phyloP scores from a whole-genome alignment of 2,888 invertebrate species.

The Melanchra persicariae region DNA sequence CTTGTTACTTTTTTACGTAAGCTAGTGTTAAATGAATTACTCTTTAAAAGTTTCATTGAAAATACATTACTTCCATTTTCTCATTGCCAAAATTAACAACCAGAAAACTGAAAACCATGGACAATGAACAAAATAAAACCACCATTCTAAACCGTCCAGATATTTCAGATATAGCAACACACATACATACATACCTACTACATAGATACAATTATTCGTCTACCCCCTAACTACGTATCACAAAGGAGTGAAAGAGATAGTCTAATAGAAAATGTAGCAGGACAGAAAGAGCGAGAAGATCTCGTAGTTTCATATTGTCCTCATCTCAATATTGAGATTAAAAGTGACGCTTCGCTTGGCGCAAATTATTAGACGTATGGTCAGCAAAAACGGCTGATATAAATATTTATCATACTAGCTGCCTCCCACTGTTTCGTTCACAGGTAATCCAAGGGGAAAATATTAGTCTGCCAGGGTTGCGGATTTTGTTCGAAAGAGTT shows the following conservation, averaged over 20 bases:
- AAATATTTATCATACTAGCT: slow-evolving; percentile 24
- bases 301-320: slow-evolving; percentile 87
- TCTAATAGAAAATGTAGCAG: slow-evolving; percentile 12
- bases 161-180: slow-evolving; percentile 31
- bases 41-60: neutral
- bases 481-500: too few species aligned
- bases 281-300: slow-evolving; percentile 69
- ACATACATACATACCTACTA: slow-evolving; percentile 22
- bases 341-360: slow-evolving; percentile 89
- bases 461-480: too few species aligned
- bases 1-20: too few species aligned
- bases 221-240: slow-evolving; percentile 22
- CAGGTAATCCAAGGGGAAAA: too few species aligned
- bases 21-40: too few species aligned
- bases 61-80: neutral
- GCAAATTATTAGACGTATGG: slow-evolving; percentile 86
- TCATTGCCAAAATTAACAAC: slow-evolving; percentile 3
- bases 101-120: neutral
- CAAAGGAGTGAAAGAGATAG: slow-evolving; percentile 64
- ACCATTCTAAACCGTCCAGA: slow-evolving; percentile 18
- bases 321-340: slow-evolving; percentile 90
- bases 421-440: too few species aligned
- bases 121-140: slow-evolving; percentile 14
- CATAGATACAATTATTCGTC: slow-evolving; percentile 53
- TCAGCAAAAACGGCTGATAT: slow-evolving; percentile 71